phyloP scores from a whole-genome alignment of 2,888 invertebrate species.

The Lasioglossum oenotherae region DNA sequence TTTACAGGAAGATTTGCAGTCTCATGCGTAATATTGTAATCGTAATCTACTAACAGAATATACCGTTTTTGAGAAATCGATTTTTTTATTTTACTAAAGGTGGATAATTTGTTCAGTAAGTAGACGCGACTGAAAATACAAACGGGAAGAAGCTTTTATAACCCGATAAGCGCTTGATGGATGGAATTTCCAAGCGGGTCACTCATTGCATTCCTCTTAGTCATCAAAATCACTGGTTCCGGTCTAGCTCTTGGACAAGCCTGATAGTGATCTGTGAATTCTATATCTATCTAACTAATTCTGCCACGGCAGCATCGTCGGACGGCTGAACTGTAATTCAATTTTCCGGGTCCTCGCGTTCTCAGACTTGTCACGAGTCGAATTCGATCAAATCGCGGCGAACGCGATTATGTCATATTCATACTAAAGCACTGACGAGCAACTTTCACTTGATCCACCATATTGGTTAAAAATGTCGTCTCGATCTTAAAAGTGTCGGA shows the following conservation, averaged over 20 bases:
- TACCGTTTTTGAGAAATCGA: background rate
- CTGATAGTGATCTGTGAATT: constrained; percentile 33
- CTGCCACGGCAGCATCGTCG: constrained; percentile 13
- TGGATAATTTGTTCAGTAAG: background rate
- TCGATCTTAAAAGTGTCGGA: too few species aligned
- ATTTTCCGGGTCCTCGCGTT: constrained; percentile 65
- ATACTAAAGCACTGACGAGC: background rate
- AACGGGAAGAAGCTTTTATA: background rate
- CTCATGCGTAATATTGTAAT: background rate
- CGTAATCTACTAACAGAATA: background rate
- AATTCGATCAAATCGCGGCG: constrained; percentile 59
- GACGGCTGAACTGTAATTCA: constrained; percentile 59
- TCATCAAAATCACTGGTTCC: background rate
- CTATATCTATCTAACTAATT: constrained; percentile 52
- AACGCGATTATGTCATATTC: constrained; percentile 58
- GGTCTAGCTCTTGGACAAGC: background rate
- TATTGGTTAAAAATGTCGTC: background rate
- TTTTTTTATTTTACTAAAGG: background rate
- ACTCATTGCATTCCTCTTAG: background rate
- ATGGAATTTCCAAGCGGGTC: background rate
- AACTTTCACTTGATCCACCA: background rate
- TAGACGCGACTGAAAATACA: background rate
- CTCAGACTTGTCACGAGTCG: constrained; percentile 45
- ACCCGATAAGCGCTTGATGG: background rate
- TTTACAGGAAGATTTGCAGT: background rate